Base-by-base conservation (phyloP, 2,797 vertebrate species). In the Scomberomorus guttatus region DNA sequence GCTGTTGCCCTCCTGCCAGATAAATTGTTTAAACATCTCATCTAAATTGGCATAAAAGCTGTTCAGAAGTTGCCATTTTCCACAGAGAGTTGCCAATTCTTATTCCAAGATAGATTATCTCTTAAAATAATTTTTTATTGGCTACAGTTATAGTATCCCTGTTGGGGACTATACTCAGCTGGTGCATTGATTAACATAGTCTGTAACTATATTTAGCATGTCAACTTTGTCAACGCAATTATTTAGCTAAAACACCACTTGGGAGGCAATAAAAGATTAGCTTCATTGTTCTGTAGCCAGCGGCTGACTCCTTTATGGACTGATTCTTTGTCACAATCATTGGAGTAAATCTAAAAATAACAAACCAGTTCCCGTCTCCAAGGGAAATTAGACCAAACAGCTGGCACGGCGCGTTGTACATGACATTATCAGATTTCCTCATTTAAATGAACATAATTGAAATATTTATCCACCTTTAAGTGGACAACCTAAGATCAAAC, bases 181-280 rank as follows among this genome's bases (percentile, higher is more conserved):
- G 65, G 27, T 17, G 39, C n/a, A 15, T 4, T 64, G 57, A 57
- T 61, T 25, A 37, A 20, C 29, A 50, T 42, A 1, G 34, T 32
- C 37, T 4, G 54, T 17, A 54, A 2, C n/a, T 79, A 66, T 81
- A 72, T 79, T 69, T 76, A 69, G 61, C 59, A 27, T 1, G 20
- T 52, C 22, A 55, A 48, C 70, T 79, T 24, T 60, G 61, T 79
- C 55, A 67, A 32, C 37, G 55, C 71, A 81, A 78, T 81, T 84
- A 77, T 77, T 75, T 79, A 71, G 39, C 56, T 27, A 77, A 52
- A 67, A 22, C n/a, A 14, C 39, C 69, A 50, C 58, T n/a, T 29
- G 72, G 65, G 75, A 77, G 57, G 6, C 6, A 61, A 81, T n/a
- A 58, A 56, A 67, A 66, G 69, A 71, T 59, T 44, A 76, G 56